Percentiles rank a stretch among this genome's conserved stretches.
Evolutionary conservation across 2,888 invertebrate genomes (phyloP).

Genomic region (Volucella zonaria): DNA sequence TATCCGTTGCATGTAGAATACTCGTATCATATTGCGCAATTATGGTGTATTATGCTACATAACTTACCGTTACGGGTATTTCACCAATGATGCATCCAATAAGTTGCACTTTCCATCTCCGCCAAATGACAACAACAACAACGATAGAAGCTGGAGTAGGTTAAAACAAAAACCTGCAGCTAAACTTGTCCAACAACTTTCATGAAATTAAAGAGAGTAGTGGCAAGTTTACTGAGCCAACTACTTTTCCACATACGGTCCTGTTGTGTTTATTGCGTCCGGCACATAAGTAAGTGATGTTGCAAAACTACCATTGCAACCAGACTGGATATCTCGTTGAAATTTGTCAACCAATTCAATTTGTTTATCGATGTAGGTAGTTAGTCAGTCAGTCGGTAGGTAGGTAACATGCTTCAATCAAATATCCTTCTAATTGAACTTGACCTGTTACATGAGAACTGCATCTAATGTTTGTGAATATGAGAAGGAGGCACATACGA

Average conservation of each 20-base stretch:
- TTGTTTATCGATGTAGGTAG: background rate
- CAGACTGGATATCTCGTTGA: background rate
- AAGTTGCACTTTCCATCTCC: conserved; percentile 42
- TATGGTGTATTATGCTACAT: conserved; percentile 8
- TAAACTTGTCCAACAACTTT: conserved; percentile 12
- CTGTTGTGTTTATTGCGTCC: background rate
- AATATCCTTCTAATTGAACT: conserved; percentile 50
- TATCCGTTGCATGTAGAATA: background rate
- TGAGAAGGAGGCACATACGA: background rate
- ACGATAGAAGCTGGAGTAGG: too few relatives aligned
- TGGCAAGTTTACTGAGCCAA: conserved; percentile 69
- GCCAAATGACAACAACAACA: conserved; percentile 2
- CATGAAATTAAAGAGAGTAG: conserved; percentile 56
- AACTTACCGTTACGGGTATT: conserved; percentile 12
- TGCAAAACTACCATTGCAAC: conserved; percentile 46
- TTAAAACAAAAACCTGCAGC: too few relatives aligned
- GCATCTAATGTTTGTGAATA: conserved; percentile 10
- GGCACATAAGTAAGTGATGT: conserved; percentile 9
- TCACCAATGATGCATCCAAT: conserved; percentile 48
- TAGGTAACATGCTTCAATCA: background rate
- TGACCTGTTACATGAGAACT: conserved; percentile 29
- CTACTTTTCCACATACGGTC: conserved; percentile 48
- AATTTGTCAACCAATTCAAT: background rate
- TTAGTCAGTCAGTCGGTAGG: background rate
- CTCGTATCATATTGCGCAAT: conserved; percentile 29